A percentile compares a stretch with the other conserved stretches of the same genome.
phyloP scores from a whole-genome alignment of 2,797 vertebrate genomes.

The Pseudochirops cupreus region DNA sequence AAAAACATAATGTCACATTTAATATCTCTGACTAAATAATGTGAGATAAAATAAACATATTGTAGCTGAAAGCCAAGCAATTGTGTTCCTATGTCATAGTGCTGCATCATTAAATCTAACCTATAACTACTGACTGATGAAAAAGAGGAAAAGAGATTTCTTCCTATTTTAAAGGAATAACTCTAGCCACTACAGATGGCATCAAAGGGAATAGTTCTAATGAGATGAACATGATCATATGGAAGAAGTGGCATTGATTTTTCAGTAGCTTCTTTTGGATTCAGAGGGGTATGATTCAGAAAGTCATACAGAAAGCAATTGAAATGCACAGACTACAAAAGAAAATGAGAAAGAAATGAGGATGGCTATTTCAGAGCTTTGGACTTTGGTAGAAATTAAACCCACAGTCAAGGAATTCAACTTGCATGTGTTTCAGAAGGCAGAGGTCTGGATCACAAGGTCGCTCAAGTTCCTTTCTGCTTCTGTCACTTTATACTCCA shows the following conservation, averaged over 20 bases:
- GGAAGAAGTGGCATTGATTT: not conserved
- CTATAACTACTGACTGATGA: not conserved
- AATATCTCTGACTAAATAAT: constrained; percentile 30
- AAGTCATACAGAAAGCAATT: constrained; percentile 17
- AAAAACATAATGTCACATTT: not conserved
- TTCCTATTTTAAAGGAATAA: constrained; percentile 20
- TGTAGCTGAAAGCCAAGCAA: constrained; percentile 23
- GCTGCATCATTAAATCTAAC: constrained; percentile 1
- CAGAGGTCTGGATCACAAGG: not conserved
- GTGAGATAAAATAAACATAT: not conserved
- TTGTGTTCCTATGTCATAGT: not conserved
- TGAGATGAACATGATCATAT: not conserved
- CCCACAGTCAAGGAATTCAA: not conserved
- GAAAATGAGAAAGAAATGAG: not conserved
- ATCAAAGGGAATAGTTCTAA: not conserved
- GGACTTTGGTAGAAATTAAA: not conserved
- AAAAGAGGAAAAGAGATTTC: not conserved
- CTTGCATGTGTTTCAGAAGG: not conserved
- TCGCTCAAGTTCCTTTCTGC: not conserved
- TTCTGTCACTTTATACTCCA: not conserved
- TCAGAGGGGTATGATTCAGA: not conserved
- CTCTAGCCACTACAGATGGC: not conserved
- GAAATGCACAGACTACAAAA: not conserved
- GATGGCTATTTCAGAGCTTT: constrained; percentile 5
- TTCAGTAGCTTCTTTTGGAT: constrained; percentile 15